These are phyloP conservation scores for Argynnis bischoffii DNA, from an alignment of 2,888 invertebrate genomes.

Conservation along the genomic window DNA sequence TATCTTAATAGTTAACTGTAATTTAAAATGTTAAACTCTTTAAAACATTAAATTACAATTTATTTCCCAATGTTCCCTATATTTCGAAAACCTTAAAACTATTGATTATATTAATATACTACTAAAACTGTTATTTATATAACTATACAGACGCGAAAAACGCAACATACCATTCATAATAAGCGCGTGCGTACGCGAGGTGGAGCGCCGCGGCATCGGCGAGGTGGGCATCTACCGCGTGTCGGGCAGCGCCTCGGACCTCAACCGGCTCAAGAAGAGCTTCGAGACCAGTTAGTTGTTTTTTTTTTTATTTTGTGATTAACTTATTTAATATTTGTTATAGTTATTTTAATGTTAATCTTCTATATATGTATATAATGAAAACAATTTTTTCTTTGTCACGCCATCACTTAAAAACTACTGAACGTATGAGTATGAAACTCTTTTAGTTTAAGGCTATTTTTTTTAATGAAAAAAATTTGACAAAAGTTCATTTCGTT, in stretches of 20 bases:
- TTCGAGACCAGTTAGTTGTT: slow-evolving; percentile 93
- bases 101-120: not conserved
- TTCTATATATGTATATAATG: no score
- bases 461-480: no score
- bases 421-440: no score
- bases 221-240: slow-evolving; percentile 97
- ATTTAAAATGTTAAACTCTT: no score
- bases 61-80: not conserved
- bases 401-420: no score
- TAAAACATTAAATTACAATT: no score
- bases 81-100: not conserved
- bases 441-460: no score
- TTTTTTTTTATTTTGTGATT: not conserved
- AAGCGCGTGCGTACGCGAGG: slow-evolving; percentile 95
- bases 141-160: slow-evolving; percentile 86
- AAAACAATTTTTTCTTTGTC: no score
- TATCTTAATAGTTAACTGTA: no score
- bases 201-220: slow-evolving; percentile 94
- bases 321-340: not conserved
- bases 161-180: slow-evolving; percentile 94
- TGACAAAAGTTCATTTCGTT: no score
- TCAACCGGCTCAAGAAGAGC: slow-evolving; percentile 93
- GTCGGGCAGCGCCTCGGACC: slow-evolving; percentile 95
- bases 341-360: no score
- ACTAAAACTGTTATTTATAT: not conserved